Base-by-base conservation (phyloP, 2,888 invertebrate species). In the Eustalomyia histrio region DNA sequence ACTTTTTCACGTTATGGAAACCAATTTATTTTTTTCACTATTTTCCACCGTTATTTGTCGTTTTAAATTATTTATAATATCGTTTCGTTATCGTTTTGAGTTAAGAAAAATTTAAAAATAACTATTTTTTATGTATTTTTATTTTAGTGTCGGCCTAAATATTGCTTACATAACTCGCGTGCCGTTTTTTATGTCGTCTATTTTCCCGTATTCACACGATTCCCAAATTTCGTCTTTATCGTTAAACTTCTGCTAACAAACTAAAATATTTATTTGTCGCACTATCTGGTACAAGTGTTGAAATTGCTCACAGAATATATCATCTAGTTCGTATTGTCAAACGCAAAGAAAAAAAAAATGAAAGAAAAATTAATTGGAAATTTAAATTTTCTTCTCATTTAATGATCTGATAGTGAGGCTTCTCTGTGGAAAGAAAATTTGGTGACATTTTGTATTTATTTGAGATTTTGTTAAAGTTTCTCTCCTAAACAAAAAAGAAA, bases 191-290 rank as follows among this genome's bases (percentile, higher is more conserved):
- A 55, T 78, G 74, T 81, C 76, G 71, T 64, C 67, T 64, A 60
- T 65, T 21, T 74, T 65, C 69, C 29, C 68, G 74, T 57, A 53
- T 69, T 79, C 60, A 35, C 69, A 60, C 50, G 52, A 68, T 75
- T 63, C 4, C 14, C 68, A 68, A 67, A 55, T 60, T 72, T 79
- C 76, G 81, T 85, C 85, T 86, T 85, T 84, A 86, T 89, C 87
- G 87, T 84, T 83, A 86, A 87, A 89, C 88, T 87, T 88, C 87
- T 87, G 84, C 87, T 86, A 85, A 85, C 85, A 86, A 88, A 89
- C 89, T 88, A 83, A 88, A 83, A 72, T 50, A 83, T 82, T 76
- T 61, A 61, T 68, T 61, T 80, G 78, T 79, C 71, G 76, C 73
- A 65, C 52, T 43, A 43, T 68, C 63, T 24, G 9, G 55, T 67